Conservation (phyloP, 2,113 vertebrate species). For the Saguinus imperator region DNA sequence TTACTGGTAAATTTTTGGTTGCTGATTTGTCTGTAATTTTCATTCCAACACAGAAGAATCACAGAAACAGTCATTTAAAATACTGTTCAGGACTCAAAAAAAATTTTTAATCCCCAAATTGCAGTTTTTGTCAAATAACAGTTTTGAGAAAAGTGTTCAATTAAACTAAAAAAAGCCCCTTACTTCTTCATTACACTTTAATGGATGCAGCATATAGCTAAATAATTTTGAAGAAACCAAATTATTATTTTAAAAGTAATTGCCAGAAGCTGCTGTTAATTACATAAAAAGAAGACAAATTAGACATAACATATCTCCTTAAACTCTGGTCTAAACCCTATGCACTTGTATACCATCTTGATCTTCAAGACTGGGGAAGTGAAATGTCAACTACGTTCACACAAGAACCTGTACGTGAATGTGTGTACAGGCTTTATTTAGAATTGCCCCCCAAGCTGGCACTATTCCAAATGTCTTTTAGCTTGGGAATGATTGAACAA, state of each 20-base stretch:
- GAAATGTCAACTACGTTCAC: background rate
- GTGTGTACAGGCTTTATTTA: background rate
- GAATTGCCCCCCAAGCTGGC: background rate
- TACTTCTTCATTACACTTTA: accelerated
- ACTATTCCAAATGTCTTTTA: background rate
- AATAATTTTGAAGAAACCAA: background rate
- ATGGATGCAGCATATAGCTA: background rate
- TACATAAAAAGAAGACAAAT: background rate
- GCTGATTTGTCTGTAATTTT: background rate
- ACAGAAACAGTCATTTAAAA: background rate
- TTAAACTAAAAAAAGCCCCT: background rate
- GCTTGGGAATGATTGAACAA: background rate
- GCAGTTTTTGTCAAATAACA: accelerated
- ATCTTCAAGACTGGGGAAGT: slow-evolving; percentile 16
- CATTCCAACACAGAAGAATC: background rate
- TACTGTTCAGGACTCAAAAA: background rate
- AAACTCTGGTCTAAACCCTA: background rate
- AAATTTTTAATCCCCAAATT: background rate
- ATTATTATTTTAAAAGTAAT: background rate
- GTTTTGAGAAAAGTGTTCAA: background rate
- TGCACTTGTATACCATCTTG: background rate
- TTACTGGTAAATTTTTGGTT: background rate
- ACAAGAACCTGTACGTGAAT: background rate
- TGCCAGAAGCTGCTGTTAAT: background rate
- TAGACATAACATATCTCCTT: background rate